Evolutionary conservation across 1,140 invertebrate genomes (phyloP).

Genomic region (Akabosia matsudoensis): DNA sequence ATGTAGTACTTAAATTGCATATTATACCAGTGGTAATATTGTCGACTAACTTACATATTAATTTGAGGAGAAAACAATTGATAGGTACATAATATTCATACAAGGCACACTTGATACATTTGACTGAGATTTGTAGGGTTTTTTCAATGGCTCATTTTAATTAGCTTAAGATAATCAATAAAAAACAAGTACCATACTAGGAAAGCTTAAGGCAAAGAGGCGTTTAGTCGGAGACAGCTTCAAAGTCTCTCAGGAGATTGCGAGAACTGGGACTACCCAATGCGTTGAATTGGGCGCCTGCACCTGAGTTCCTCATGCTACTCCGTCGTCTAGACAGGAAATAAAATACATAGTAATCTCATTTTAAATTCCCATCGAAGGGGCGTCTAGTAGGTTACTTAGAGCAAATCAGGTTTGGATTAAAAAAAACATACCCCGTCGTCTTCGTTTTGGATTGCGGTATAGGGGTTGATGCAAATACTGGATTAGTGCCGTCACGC

Average conservation of each 20-base stretch:
- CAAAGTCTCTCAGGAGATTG: conserved; percentile 46
- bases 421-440: conserved; percentile 27
- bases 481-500: conserved; percentile 27
- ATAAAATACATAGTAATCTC: conserved; percentile 6
- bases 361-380: not conserved
- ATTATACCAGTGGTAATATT: not conserved
- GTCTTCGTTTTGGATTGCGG: conserved; percentile 38
- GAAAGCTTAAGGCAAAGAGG: not conserved
- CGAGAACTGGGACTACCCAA: conserved; percentile 39
- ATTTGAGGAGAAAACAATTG: not conserved
- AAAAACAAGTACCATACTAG: not conserved
- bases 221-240: conserved; percentile 42
- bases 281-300: not conserved
- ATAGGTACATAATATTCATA: conserved; percentile 1
- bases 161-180: not conserved
- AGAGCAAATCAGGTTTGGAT: not conserved
- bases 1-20: not conserved
- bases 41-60: not conserved
- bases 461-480: conserved; percentile 45
- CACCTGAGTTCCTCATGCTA: not conserved
- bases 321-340: not conserved
- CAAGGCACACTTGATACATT: not conserved
- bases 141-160: not conserved
- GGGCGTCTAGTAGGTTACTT: not conserved
- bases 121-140: not conserved